These are phyloP conservation scores for Phodopus roborovskii DNA, from an alignment of 2,113 vertebrate species.

Conservation along the genomic window DNA sequence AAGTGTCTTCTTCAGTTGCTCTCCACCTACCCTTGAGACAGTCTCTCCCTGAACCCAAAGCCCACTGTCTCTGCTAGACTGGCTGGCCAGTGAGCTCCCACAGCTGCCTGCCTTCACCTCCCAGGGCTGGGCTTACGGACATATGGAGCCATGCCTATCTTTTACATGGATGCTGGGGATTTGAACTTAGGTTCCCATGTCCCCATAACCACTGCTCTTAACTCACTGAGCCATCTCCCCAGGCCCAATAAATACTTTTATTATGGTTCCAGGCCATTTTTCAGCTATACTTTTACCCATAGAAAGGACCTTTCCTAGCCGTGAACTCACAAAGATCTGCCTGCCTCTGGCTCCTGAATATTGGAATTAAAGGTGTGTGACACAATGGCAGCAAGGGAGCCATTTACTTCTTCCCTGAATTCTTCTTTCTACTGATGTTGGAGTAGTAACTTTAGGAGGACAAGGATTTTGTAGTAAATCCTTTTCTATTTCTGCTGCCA, in stretches of 20 bases:
- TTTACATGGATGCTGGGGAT: not conserved
- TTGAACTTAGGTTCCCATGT: not conserved
- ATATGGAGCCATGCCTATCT: not conserved
- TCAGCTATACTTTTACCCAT: not conserved
- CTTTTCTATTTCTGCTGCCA: not conserved
- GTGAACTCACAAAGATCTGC: not conserved
- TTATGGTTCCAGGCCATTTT: not conserved
- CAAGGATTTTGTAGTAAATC: not conserved
- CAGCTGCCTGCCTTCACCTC: not conserved
- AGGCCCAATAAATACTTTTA: not conserved
- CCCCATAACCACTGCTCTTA: not conserved
- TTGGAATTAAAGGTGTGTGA: not conserved
- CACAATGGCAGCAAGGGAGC: not conserved
- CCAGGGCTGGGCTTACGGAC: not conserved
- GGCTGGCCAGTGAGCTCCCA: not conserved
- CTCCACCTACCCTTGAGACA: not conserved
- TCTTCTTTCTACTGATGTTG: not conserved
- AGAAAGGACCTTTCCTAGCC: not conserved
- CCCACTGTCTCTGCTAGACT: not conserved
- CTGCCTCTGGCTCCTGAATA: not conserved
- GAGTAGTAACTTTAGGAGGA: not conserved
- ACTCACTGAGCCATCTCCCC: not conserved
- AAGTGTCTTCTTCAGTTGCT: not conserved
- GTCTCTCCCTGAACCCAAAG: not conserved
- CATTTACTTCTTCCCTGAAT: not conserved